These are phyloP conservation scores for Andrena minutula DNA, from an alignment of 2,888 invertebrate species.

Conservation along the genomic window DNA sequence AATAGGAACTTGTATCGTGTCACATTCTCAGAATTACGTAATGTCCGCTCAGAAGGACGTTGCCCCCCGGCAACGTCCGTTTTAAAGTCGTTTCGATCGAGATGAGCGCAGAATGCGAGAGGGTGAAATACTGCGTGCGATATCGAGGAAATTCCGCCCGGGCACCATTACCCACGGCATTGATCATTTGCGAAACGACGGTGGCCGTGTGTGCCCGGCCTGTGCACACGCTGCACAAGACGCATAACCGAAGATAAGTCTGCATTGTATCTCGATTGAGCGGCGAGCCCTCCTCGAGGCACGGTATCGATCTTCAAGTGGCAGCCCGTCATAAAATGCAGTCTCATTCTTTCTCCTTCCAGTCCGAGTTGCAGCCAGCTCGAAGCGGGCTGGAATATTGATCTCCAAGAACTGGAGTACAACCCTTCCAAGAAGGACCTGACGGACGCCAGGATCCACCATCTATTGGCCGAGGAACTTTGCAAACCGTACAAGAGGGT, in stretches of 20 bases:
- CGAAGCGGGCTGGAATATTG: constrained; percentile 95
- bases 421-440: constrained; percentile 96
- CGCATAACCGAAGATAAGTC: constrained; percentile 40
- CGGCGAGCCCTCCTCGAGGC: constrained; percentile 41
- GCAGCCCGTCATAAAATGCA: constrained; percentile 67
- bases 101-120: neutral
- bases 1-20: no score
- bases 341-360: constrained; percentile 75
- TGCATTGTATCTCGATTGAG: constrained; percentile 59
- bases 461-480: constrained; percentile 94
- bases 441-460: constrained; percentile 97
- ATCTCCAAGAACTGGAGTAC: constrained; percentile 97
- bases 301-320: constrained; percentile 65
- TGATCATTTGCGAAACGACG: constrained; percentile 5
- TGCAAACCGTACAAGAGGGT: constrained; percentile 95
- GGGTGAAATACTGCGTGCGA: neutral
- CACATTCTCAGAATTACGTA: no score
- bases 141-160: constrained; percentile 2
- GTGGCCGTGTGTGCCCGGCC: constrained; percentile 1
- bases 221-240: constrained; percentile 9
- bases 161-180: neutral
- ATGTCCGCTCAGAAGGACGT: no score
- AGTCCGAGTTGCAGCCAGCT: constrained; percentile 94
- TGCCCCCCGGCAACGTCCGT: neutral
- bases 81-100: neutral